Conservation (phyloP, 1,140 invertebrate species). For the Brachionus manjavacas region DNA sequence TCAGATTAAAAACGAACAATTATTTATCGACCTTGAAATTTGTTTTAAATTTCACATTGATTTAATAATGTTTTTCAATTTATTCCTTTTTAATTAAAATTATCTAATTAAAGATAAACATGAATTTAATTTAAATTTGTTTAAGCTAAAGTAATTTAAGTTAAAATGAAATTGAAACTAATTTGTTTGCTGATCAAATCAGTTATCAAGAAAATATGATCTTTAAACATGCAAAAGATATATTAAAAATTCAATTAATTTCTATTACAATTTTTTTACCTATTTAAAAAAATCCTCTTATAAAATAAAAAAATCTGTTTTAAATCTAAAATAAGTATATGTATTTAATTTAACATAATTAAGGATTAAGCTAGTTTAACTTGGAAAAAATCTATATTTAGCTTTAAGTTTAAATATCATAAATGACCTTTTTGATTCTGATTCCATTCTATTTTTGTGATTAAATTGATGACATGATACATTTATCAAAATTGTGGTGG, state of each 20-base stretch:
- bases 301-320: background rate
- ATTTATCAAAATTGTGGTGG: background rate
- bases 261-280: background rate
- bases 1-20: no score
- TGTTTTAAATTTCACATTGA: no score
- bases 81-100: no score
- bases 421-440: background rate
- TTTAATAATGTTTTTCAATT: no score
- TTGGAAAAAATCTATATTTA: background rate
- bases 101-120: no score
- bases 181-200: background rate
- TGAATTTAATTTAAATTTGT: no score
- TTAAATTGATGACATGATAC: background rate
- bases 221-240: background rate
- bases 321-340: background rate
- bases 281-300: background rate
- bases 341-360: background rate
- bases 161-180: background rate
- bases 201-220: background rate
- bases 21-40: no score
- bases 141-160: no score
- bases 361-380: background rate
- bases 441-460: no score
- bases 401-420: background rate
- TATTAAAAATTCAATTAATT: background rate